Conservation (phyloP, 2,113 vertebrate genomes). For the Puma concolor region DNA sequence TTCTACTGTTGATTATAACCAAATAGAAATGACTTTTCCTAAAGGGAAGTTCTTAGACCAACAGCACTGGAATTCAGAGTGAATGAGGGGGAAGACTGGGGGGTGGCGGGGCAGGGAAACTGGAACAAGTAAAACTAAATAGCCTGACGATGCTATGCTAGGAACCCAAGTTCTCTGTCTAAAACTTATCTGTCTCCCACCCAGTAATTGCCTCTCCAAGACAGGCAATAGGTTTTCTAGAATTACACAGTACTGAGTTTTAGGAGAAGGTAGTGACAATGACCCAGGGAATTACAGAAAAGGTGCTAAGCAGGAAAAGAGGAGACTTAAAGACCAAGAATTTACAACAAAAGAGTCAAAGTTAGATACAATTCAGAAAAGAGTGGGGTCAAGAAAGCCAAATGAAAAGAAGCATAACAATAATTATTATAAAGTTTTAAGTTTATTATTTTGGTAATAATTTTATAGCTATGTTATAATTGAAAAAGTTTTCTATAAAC, state of each 20-base stretch:
- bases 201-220: not conserved
- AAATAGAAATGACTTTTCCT: conserved; percentile 57
- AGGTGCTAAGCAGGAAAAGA: not conserved
- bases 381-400: conserved; percentile 24
- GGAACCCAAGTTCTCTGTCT: not conserved
- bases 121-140: conserved; percentile 33
- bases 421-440: not conserved
- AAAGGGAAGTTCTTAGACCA: conserved; percentile 50
- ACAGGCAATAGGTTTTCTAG: conserved; percentile 7
- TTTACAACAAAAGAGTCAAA: not conserved
- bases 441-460: not conserved
- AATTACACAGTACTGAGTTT: not conserved
- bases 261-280: not conserved
- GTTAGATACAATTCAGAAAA: not conserved
- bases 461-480: not conserved
- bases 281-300: not conserved
- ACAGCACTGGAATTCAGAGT: conserved; percentile 25
- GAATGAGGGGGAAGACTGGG: not conserved
- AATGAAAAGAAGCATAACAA: conserved; percentile 11
- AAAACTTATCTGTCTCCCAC: not conserved
- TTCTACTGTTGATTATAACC: conserved; percentile 17
- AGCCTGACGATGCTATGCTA: not conserved
- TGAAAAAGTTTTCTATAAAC: not conserved
- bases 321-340: not conserved
- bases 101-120: not conserved